Conservation (phyloP, 2,797 vertebrate genomes). For the Hafferia zeledoni region DNA sequence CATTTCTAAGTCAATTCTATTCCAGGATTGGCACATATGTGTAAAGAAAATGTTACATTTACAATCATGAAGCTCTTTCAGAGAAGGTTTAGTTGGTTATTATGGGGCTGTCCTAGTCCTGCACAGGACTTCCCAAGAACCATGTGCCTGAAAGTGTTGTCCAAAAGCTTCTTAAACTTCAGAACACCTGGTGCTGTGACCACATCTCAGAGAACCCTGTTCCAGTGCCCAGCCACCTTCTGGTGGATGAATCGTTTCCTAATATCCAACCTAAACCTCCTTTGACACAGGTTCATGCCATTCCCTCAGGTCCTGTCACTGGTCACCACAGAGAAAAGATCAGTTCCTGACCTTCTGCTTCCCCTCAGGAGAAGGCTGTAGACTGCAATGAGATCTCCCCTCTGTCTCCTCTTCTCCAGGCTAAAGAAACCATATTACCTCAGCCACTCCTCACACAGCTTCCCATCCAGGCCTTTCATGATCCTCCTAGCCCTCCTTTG, state of each 20-base stretch:
- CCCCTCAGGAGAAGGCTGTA: background rate
- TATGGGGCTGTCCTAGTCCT: background rate
- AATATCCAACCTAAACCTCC: accelerated
- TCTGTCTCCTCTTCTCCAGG: background rate
- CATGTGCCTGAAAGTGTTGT: background rate
- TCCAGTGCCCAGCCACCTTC: background rate
- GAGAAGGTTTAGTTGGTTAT: background rate
- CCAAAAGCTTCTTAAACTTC: background rate
- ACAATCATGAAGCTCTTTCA: background rate
- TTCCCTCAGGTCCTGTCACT: background rate
- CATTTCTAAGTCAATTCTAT: background rate
- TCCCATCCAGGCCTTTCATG: background rate
- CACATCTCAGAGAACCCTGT: background rate
- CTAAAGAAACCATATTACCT: background rate
- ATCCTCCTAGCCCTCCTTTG: background rate
- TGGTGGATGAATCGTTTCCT: background rate
- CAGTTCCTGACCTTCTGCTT: background rate
- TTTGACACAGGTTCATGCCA: too few relatives aligned
- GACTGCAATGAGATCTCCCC: background rate
- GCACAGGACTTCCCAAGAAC: background rate
- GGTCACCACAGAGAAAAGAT: background rate
- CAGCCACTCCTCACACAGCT: background rate
- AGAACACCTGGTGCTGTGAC: background rate
- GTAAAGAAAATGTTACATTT: background rate
- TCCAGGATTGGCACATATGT: background rate